Conservation (phyloP, 2,113 vertebrate genomes). For the Eptesicus fuscus region DNA sequence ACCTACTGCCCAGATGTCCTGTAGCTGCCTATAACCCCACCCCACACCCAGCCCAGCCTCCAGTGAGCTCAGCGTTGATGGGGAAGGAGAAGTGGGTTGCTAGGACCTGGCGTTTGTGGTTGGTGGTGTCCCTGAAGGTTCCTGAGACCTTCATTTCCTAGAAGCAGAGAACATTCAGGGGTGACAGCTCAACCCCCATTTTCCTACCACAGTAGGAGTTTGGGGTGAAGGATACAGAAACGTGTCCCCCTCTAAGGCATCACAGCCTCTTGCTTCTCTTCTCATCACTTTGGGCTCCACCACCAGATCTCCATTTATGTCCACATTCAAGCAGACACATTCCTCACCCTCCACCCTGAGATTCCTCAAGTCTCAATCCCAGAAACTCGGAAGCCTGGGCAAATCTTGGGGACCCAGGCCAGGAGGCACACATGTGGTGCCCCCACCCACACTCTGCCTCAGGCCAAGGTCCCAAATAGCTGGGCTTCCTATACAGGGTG, state of each 20-base stretch:
- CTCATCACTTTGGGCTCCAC: background rate
- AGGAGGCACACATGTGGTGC: background rate
- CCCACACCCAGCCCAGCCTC: background rate
- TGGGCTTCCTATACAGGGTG: background rate
- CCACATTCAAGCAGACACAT: background rate
- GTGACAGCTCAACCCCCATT: background rate
- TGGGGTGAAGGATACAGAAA: background rate
- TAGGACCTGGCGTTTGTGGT: constrained; percentile 41
- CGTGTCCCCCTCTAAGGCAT: background rate
- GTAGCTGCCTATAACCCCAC: constrained; percentile 36
- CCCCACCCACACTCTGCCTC: background rate
- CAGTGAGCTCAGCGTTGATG: background rate
- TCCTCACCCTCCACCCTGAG: no score
- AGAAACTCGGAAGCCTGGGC: background rate
- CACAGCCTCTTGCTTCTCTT: no score
- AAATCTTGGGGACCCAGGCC: background rate
- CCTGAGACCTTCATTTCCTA: constrained; percentile 55
- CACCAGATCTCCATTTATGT: background rate
- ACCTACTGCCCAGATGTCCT: no score
- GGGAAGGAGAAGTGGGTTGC: constrained; percentile 44
- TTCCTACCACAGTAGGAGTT: background rate
- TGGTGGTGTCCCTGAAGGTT: background rate
- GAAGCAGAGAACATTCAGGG: constrained; percentile 20
- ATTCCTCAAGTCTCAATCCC: no score
- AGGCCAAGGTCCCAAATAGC: background rate